phyloP scores from a whole-genome alignment of 2,888 invertebrate genomes.

The Cecidostiba fungosa region DNA sequence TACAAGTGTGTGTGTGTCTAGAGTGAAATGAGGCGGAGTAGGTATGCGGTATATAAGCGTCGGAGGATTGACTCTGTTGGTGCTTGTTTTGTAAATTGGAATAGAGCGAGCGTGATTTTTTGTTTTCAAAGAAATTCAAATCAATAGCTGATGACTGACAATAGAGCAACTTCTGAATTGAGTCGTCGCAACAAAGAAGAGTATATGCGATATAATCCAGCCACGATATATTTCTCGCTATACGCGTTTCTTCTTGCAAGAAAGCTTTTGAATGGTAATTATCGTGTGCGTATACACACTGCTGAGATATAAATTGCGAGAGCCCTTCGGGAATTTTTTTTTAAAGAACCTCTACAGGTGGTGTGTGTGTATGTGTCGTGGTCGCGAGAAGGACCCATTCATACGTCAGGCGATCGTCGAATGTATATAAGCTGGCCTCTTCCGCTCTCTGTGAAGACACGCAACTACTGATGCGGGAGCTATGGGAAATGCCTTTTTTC shows the following conservation, averaged over 20 bases:
- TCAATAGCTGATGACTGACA: neutral
- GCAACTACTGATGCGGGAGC: neutral
- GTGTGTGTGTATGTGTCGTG: neutral
- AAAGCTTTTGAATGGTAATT: constrained; percentile 42
- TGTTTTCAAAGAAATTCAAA: neutral
- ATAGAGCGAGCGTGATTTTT: too few relatives aligned
- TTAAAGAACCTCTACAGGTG: neutral
- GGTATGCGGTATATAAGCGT: neutral
- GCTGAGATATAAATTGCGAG: constrained; percentile 23
- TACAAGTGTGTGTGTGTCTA: neutral
- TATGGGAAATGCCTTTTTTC: neutral
- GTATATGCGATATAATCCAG: too few relatives aligned
- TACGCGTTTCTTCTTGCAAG: neutral
- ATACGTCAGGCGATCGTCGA: constrained; percentile 2
- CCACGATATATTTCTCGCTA: too few relatives aligned
- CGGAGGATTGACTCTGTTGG: neutral
- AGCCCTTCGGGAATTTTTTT: constrained; percentile 8
- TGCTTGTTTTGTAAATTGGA: too few relatives aligned
- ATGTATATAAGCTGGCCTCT: neutral
- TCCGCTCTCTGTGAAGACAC: neutral
- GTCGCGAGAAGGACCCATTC: neutral
- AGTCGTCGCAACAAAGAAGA: constrained; percentile 2
- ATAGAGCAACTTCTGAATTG: constrained; percentile 2
- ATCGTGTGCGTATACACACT: neutral
- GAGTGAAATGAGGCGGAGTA: constrained; percentile 3